These are phyloP conservation scores for Microctonus aethiopoides DNA, from an alignment of 2,888 invertebrate genomes.

Conservation along the genomic window DNA sequence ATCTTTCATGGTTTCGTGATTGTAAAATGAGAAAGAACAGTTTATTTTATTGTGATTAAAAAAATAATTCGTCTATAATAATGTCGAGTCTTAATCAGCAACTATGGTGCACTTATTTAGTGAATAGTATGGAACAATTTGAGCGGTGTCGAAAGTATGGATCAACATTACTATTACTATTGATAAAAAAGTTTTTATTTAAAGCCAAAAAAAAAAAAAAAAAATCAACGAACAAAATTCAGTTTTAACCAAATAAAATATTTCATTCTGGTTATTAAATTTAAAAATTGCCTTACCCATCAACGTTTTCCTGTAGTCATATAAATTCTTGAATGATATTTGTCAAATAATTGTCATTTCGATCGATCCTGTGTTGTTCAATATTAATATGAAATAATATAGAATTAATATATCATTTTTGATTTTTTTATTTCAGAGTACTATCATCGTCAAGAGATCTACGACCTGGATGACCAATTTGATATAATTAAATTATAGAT, in stretches of 20 bases:
- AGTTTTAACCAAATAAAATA: conserved; percentile 43
- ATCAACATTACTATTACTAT: conserved; percentile 41
- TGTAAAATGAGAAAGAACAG: neutral
- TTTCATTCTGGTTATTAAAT: neutral
- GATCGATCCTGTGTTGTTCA: neutral
- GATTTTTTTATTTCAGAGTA: conserved; percentile 19
- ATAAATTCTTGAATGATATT: neutral
- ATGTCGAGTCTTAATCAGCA: conserved; percentile 37
- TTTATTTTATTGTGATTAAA: conserved; percentile 8
- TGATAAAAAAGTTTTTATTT: conserved; percentile 26
- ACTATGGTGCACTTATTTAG: conserved; percentile 42
- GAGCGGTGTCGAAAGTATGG: conserved; percentile 43
- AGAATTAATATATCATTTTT: conserved; percentile 33
- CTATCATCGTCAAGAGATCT: conserved; percentile 35
- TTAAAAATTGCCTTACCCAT: neutral
- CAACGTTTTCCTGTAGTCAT: neutral
- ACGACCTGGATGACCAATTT: conserved; percentile 35
- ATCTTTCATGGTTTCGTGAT: neutral
- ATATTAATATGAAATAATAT: conserved; percentile 36
- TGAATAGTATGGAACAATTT: conserved; percentile 46
- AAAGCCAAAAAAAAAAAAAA: no score
- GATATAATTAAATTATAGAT: neutral
- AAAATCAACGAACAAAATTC: conserved; percentile 42
- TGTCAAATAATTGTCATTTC: neutral
- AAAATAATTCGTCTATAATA: conserved; percentile 19